Base-by-base conservation (phyloP, 2,797 vertebrate genomes). In the Xyrichtys novacula region DNA sequence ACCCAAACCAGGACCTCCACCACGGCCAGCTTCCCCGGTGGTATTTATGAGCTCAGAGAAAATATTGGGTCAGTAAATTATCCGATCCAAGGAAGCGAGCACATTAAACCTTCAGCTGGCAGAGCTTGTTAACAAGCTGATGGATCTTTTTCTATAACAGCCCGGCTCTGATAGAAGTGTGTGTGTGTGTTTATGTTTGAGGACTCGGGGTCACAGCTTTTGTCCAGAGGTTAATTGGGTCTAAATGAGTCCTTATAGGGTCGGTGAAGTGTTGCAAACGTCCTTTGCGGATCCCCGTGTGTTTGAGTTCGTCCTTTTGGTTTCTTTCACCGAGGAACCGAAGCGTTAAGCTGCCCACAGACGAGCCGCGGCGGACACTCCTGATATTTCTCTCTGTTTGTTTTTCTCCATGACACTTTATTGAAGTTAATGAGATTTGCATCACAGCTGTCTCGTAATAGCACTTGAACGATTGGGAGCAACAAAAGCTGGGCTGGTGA, bases 341-440 rank as follows among this genome's bases (percentile, higher is more conserved):
- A 46, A 14, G 12, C 26, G 44, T 67, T 80, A 19, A 49, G 60
- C 58, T 57, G 66, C 59, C 76, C 65, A 23, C 59, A 14, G 83
- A 70, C 32, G 63, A 65, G 56, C 59, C 12, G 46, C 34, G 23
- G 32, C 65, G 19, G 5, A 47, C 81, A 1, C 59, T 28, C 48
- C 65, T 55, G 29, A 65, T 68, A 65, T 60, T 50, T 52, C 54
- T 46, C 56, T 50, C 22, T 58, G 53, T 83, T 65, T 83, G 63
- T 84, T 47, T 71, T 78, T 32, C 71, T 53, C 25, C 50, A 36
- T 47, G 17, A 74, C 69, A 74, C 71, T 84, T 85, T 87, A 75
- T 90, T 83, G 82, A 76, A 87, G 80, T 88, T 86, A 91, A 92
- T 91, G 72, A 92, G 85, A 74, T 89, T 89, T 89, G 62, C 69